phyloP scores from a whole-genome alignment of 2,113 vertebrate species.

The Channa argus region DNA sequence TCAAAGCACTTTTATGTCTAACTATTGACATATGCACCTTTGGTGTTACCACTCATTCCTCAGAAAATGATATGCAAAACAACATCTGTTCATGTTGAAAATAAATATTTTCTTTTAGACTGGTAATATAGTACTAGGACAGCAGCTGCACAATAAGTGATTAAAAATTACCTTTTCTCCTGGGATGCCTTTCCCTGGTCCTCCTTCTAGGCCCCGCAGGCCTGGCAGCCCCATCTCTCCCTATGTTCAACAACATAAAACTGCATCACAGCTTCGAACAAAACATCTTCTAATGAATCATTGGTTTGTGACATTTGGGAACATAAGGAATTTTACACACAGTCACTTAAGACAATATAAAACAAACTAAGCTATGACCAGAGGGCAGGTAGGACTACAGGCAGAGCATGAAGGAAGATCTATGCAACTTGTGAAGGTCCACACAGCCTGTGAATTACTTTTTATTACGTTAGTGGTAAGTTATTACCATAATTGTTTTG shows the following conservation, averaged over 20 bases:
- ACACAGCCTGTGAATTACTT: too few species aligned
- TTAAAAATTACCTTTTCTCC: constrained; percentile 79
- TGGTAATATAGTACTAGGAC: neutral
- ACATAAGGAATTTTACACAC: too few species aligned
- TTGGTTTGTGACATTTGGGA: neutral
- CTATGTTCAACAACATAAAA: constrained; percentile 49
- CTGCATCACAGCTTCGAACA: neutral
- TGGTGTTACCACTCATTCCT: neutral
- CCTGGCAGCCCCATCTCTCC: constrained; percentile 80
- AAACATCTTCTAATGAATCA: neutral
- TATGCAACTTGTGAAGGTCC: too few species aligned
- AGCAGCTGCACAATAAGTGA: neutral
- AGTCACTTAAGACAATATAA: too few species aligned
- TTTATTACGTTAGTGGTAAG: too few species aligned
- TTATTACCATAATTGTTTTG: too few species aligned
- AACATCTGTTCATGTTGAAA: neutral
- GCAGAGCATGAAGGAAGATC: neutral
- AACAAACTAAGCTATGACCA: too few species aligned
- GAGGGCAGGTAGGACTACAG: neutral
- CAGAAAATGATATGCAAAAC: too few species aligned
- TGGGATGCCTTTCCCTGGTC: constrained; percentile 72
- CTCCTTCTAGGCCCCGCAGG: constrained; percentile 72
- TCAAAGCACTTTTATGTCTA: neutral
- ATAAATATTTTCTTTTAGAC: neutral
- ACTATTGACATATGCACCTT: neutral